Conservation (phyloP, 2,113 vertebrate species). For the Antechinus flavipes region DNA sequence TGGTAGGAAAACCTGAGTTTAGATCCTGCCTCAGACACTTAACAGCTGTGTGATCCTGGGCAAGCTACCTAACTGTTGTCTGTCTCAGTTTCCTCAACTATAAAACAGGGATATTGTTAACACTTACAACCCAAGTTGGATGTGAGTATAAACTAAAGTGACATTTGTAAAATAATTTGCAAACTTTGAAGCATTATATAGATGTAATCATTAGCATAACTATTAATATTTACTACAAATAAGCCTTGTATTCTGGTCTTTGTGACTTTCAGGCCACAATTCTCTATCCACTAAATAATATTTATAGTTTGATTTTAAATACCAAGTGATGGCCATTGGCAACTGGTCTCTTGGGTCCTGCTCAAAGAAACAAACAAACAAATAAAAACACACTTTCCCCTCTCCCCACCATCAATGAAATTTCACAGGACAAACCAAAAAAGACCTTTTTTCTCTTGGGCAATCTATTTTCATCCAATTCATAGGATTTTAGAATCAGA, state of each 20-base stretch:
- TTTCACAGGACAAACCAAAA: neutral
- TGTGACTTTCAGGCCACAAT: neutral
- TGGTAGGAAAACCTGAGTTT: neutral
- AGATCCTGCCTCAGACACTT: neutral
- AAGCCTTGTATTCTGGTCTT: neutral
- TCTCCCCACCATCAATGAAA: too few species aligned
- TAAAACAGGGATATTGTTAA: neutral
- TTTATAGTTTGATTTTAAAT: neutral
- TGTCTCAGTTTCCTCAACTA: neutral
- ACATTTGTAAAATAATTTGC: neutral
- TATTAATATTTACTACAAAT: too few species aligned
- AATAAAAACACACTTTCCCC: neutral
- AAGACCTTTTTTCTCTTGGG: neutral
- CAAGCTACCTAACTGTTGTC: neutral
- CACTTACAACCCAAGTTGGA: neutral
- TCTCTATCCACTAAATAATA: neutral
- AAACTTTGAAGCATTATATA: neutral
- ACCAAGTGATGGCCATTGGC: neutral
- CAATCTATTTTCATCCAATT: conserved; percentile 49
- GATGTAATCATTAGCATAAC: neutral
- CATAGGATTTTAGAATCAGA: neutral
- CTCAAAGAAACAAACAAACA: neutral
- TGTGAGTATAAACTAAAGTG: neutral
- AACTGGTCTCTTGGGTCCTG: neutral
- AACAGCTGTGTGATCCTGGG: neutral